A percentile compares a stretch with the other conserved stretches of the same genome.
These are phyloP conservation scores for Hemicrepidius hirtus DNA, from an alignment of 2,888 invertebrate species.

Conservation along the genomic window DNA sequence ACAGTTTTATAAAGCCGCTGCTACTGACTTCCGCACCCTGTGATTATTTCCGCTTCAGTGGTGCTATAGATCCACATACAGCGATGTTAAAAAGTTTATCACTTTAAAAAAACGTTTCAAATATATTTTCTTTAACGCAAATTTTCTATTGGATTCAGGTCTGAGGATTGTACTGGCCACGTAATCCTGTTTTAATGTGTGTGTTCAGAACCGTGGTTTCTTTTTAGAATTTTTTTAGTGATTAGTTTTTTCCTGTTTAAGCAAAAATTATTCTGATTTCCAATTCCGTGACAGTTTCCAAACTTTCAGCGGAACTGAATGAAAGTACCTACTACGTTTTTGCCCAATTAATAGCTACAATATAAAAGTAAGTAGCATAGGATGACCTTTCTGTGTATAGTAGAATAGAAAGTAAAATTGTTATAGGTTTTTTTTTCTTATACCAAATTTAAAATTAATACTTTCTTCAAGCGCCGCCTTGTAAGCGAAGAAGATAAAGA, in stretches of 20 bases:
- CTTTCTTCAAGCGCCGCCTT: constrained; percentile 39
- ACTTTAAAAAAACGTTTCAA: too few relatives aligned
- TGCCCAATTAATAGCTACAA: constrained; percentile 33
- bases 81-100: too few relatives aligned
- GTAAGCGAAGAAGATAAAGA: constrained; percentile 20
- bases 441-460: constrained; percentile 25
- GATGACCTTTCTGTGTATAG: constrained; percentile 35
- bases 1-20: constrained; percentile 24
- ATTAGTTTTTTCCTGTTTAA: constrained; percentile 19
- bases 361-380: constrained; percentile 24
- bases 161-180: too few relatives aligned
- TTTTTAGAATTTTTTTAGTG: too few relatives aligned
- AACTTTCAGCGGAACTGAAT: constrained; percentile 27
- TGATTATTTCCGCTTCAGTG: constrained; percentile 32
- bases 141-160: too few relatives aligned
- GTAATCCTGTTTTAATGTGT: too few relatives aligned
- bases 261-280: constrained; percentile 28
- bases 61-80: constrained; percentile 10
- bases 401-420: constrained; percentile 43
- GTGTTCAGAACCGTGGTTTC: too few relatives aligned
- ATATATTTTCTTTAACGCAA: too few relatives aligned
- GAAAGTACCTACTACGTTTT: constrained; percentile 35
- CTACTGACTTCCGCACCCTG: not conserved
- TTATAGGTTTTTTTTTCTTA: constrained; percentile 36
- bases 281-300: constrained; percentile 20